These are phyloP conservation scores for Halictus rubicundus DNA, from an alignment of 1,140 invertebrate species.

Conservation along the genomic window DNA sequence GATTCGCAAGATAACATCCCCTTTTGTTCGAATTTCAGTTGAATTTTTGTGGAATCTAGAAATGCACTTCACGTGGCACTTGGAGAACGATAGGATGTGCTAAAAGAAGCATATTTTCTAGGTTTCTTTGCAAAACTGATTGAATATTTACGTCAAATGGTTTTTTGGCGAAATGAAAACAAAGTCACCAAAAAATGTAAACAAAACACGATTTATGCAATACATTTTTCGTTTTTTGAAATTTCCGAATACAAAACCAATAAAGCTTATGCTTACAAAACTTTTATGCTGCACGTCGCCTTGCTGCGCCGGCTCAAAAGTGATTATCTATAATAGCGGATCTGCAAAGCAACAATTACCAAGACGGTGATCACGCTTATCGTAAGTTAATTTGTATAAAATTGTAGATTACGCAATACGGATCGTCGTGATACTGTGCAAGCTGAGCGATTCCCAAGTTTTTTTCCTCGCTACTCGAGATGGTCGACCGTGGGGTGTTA, in stretches of 20 bases:
- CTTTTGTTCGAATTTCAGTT: not conserved
- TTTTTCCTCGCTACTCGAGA: not conserved
- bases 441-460: not conserved
- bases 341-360: constrained; percentile 35
- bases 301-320: not conserved
- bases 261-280: too few relatives aligned
- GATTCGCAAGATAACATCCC: not conserved
- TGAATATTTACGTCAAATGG: not conserved
- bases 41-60: not conserved
- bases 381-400: constrained; percentile 40
- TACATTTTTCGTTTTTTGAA: too few relatives aligned
- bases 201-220: too few relatives aligned
- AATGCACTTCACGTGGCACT: not conserved
- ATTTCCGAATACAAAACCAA: too few relatives aligned
- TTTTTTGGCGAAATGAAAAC: not conserved
- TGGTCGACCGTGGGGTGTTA: not conserved
- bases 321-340: constrained; percentile 33
- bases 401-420: constrained; percentile 27
- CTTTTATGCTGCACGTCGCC: not conserved
- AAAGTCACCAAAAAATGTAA: not conserved
- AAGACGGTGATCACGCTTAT: constrained; percentile 31
- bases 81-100: not conserved
- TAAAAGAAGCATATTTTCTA: not conserved
- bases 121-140: not conserved
- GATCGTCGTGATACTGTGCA: not conserved